phyloP scores from a whole-genome alignment of 2,113 vertebrate species.

The Poeciliopsis occidentalis region DNA sequence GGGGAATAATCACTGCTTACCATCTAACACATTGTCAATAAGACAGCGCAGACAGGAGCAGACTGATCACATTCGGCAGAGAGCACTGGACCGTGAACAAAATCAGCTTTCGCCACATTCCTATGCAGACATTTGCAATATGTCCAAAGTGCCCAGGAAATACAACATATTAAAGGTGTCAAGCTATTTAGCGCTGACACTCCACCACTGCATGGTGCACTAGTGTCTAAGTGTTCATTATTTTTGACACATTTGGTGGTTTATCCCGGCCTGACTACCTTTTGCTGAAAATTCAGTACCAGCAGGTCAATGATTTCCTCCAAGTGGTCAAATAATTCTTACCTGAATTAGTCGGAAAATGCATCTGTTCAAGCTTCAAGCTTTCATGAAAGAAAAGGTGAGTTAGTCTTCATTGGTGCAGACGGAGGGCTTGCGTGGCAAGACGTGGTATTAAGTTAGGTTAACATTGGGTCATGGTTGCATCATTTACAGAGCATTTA shows the following conservation, averaged over 20 bases:
- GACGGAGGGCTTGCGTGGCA: not conserved
- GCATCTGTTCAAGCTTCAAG: not conserved
- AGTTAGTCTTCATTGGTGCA: not conserved
- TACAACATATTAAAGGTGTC: slow-evolving; percentile 1
- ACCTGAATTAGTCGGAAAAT: not conserved
- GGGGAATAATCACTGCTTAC: slow-evolving; percentile 63
- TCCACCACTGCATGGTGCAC: not conserved
- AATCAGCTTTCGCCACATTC: slow-evolving; percentile 52
- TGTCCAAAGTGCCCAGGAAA: slow-evolving; percentile 29
- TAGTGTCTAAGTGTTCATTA: not conserved
- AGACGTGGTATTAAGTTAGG: not conserved
- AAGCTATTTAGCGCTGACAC: slow-evolving; percentile 10
- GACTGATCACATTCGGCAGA: slow-evolving; percentile 63
- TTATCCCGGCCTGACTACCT: not conserved
- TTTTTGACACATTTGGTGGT: not conserved
- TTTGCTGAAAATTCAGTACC: not conserved
- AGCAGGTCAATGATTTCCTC: no score
- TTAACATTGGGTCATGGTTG: not conserved
- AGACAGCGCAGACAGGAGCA: slow-evolving; percentile 42
- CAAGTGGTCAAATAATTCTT: not conserved
- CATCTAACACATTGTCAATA: slow-evolving; percentile 76
- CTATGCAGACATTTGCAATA: slow-evolving; percentile 33
- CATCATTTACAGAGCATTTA: no score
- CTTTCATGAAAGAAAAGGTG: not conserved
- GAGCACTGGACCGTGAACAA: slow-evolving; percentile 65